Conservation (phyloP, 2,113 vertebrate genomes). For the Chitala chitala region DNA sequence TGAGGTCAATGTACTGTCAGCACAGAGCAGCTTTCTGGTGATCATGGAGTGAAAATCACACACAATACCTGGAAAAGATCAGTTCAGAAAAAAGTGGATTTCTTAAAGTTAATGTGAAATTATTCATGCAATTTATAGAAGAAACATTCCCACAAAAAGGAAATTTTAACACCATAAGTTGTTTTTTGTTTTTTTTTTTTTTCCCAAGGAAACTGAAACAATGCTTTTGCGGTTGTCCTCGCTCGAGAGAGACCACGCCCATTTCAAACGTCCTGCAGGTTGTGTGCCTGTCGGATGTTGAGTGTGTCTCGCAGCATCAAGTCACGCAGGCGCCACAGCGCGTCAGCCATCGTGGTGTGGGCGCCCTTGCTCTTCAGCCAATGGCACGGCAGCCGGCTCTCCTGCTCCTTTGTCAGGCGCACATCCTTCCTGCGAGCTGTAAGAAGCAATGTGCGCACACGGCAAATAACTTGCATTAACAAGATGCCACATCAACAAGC, state of each 20-base stretch:
- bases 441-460: background rate
- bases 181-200: conserved; percentile 35
- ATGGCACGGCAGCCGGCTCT: conserved; percentile 89
- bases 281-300: conserved; percentile 88
- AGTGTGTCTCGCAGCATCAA: conserved; percentile 94
- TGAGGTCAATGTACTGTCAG: too few species aligned
- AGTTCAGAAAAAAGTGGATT: background rate
- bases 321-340: conserved; percentile 92
- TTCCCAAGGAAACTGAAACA: conserved; percentile 28
- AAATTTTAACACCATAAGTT: conserved; percentile 41
- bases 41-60: background rate
- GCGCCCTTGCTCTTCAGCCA: conserved; percentile 98
- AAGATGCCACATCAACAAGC: background rate
- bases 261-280: conserved; percentile 74
- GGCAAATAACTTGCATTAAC: background rate
- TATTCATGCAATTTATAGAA: conserved; percentile 43
- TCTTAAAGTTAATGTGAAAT: conserved; percentile 44
- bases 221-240: conserved; percentile 47
- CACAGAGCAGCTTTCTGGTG: background rate
- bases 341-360: conserved; percentile 95
- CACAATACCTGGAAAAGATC: background rate
- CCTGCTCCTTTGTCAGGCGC: conserved; percentile 92
- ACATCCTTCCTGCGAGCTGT: conserved; percentile 85
- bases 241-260: conserved; percentile 43
- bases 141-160: conserved; percentile 35